phyloP scores from a whole-genome alignment of 2,113 vertebrate species.

The Melospiza melodia region DNA sequence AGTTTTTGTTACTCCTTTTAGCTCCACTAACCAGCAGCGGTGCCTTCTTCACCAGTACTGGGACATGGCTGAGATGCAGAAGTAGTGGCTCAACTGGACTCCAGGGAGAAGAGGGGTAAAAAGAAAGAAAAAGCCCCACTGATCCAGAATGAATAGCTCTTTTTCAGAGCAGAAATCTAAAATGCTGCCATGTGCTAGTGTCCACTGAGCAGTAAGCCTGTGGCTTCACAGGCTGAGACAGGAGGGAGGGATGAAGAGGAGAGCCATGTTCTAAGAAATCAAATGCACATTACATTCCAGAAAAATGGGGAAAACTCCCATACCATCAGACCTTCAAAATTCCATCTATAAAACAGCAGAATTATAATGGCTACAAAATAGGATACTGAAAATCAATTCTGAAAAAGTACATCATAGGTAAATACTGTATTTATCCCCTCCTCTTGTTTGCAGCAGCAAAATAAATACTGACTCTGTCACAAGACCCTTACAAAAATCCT shows the following conservation, averaged over 20 bases:
- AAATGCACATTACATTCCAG: not conserved
- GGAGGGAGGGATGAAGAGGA: not conserved
- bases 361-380: not conserved
- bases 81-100: not conserved
- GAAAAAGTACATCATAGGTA: not conserved
- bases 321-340: not conserved
- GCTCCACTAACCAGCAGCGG: not conserved
- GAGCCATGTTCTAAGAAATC: not conserved
- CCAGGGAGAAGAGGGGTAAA: not conserved
- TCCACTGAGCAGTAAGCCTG: not conserved
- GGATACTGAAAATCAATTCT: not conserved
- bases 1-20: not conserved
- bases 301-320: not conserved
- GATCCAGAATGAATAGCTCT: not conserved
- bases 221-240: not conserved
- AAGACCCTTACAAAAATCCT: slow-evolving; percentile 55
- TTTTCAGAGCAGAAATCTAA: not conserved
- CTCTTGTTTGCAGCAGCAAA: not conserved
- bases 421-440: slow-evolving; percentile 14
- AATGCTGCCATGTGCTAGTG: not conserved
- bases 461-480: not conserved
- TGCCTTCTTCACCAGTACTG: not conserved
- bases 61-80: not conserved
- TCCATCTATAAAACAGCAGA: not conserved
- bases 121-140: not conserved